Evolutionary conservation across 2,113 vertebrate genomes (phyloP), one percentile per base, ranked within the genome.

Genomic region (Gopherus evgoodei): DNA sequence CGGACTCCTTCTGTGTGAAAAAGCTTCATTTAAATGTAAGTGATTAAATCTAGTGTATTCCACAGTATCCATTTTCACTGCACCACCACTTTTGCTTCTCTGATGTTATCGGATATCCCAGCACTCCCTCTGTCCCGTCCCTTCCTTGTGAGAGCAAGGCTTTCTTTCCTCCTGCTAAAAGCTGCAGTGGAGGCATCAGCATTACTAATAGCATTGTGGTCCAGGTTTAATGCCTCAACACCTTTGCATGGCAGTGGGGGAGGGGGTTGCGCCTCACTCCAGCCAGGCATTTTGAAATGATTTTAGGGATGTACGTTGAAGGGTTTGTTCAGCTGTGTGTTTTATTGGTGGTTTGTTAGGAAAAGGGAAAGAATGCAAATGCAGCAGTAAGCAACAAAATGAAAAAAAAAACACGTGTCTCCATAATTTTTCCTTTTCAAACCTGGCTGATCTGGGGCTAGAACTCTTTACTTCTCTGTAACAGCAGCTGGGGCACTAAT

Each of bases 21-120:
- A 97, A 95, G 94, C 95, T 95, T 98, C 96, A 97, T 97, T 97
- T 96, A 97, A 97, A 96, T 96, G 94, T 94, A 97, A 97, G 95
- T 97, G 96, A 96, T 97, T 97, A 96, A 97, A 96, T 97, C 94
- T 97, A 97, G 94, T 96, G 94, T 97, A 97, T 96, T 90, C 92
- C 42, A 86, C 93, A 81, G 93, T 97, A 97, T 98, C 96, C 94
- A 96, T 96, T 98, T 97, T 95, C 95, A 97, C 93, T 96, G 95
- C 94, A 87, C 85, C 96, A 94, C 96, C 95, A 94, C 88, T 97
- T 97, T 97, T 94, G 96, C 93, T 97, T 97, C 96, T 94, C 94
- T 5, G 93, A 96, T 96, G 91, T 65, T 96, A 97, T 97, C 93
- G 95, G 92, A 65, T 90, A 87, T 95, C 94, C 96, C 96, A 96